Evolutionary conservation across 2,888 invertebrate genomes (phyloP).

Genomic region (Ypsolopha sequella): DNA sequence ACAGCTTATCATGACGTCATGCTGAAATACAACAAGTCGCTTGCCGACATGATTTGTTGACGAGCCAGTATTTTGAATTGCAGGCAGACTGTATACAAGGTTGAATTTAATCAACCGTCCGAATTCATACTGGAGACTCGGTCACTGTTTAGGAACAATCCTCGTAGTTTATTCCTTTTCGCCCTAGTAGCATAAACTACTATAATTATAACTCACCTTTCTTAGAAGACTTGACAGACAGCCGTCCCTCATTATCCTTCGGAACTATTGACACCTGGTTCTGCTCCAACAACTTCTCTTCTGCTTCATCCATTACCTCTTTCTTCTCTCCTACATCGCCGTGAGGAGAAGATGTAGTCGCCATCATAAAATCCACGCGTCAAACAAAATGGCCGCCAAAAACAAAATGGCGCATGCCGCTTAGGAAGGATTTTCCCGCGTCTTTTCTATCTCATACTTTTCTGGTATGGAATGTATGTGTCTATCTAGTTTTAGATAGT

Average conservation of each 20-base stretch:
- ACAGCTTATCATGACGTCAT: no score
- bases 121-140: no score
- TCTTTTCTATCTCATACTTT: neutral
- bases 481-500: neutral
- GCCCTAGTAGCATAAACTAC: no score
- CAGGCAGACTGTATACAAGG: no score
- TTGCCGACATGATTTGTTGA: no score
- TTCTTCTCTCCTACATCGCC: conserved; percentile 35
- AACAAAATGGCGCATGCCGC: conserved; percentile 12
- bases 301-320: conserved; percentile 33
- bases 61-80: no score
- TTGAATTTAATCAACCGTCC: no score
- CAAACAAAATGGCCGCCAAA: conserved; percentile 10
- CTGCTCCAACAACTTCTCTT: conserved; percentile 39
- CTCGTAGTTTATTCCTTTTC: no score
- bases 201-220: conserved; percentile 54
- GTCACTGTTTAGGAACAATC: no score
- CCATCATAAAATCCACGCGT: conserved; percentile 28
- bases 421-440: conserved; percentile 6
- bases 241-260: conserved; percentile 23
- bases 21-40: no score
- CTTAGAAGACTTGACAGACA: conserved; percentile 49
- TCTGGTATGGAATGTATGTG: neutral
- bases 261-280: conserved; percentile 31
- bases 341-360: conserved; percentile 25